Evolutionary conservation across 2,888 invertebrate species (phyloP).

Genomic region (Lithophane socia): DNA sequence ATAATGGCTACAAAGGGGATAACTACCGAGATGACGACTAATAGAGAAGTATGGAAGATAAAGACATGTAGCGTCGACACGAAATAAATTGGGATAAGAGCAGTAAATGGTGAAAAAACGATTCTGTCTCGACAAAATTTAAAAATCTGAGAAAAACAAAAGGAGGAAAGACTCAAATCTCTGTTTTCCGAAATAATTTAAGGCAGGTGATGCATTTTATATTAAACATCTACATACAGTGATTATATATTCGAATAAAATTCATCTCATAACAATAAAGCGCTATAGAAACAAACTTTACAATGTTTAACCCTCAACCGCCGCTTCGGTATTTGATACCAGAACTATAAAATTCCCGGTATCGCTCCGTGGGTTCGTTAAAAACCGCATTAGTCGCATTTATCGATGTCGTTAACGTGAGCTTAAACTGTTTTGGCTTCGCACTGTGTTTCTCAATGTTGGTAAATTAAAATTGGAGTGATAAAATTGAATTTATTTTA

Average conservation of each 20-base stretch:
- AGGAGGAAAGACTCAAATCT: neutral
- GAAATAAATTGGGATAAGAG: neutral
- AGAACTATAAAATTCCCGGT: conserved; percentile 71
- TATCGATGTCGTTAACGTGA: conserved; percentile 82
- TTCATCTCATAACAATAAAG: conserved; percentile 49
- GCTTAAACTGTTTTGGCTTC: conserved; percentile 79
- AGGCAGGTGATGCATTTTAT: neutral
- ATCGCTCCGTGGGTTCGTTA: conserved; percentile 76
- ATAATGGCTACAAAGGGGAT: neutral
- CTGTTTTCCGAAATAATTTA: neutral
- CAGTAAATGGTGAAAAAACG: neutral
- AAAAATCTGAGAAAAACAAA: neutral
- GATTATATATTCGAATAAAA: conserved; percentile 42
- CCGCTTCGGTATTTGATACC: conserved; percentile 61
- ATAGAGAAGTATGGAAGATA: neutral
- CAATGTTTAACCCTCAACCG: conserved; percentile 64
- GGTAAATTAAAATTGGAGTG: neutral
- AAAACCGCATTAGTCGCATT: conserved; percentile 83
- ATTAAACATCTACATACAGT: neutral
- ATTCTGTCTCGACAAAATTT: neutral
- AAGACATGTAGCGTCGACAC: fast-evolving
- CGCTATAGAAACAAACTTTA: conserved; percentile 50
- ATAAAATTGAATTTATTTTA: neutral
- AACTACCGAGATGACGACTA: neutral
- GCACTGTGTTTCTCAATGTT: conserved; percentile 70